Conservation (phyloP, 2,113 vertebrate species). For the Pycnonotus jocosus region DNA sequence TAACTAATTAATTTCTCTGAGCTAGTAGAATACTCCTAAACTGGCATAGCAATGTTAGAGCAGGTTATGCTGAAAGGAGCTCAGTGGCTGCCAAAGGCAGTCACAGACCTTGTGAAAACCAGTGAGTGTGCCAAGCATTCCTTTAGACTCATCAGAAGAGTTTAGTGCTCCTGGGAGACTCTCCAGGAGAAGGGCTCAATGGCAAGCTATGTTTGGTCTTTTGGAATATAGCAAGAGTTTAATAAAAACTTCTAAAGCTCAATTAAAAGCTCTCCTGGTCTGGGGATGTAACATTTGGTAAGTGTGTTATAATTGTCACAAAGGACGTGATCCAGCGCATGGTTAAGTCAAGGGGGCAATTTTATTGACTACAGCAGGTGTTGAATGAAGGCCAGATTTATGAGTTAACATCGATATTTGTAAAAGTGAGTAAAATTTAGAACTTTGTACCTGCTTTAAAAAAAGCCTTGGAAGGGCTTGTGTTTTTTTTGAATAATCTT, state of each 20-base stretch:
- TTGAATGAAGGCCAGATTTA: conserved; percentile 42
- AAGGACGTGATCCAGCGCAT: conserved; percentile 35
- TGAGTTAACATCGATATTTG: background rate
- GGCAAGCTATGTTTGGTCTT: conserved; percentile 7
- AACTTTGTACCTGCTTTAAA: background rate
- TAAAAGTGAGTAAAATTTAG: background rate
- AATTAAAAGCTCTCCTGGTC: conserved; percentile 24
- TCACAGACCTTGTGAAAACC: background rate
- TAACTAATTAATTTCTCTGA: background rate
- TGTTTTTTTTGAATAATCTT: background rate
- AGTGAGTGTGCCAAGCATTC: background rate
- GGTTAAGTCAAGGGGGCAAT: conserved; percentile 54
- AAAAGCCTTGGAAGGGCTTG: background rate
- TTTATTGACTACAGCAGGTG: conserved; percentile 17
- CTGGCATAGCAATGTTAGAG: background rate
- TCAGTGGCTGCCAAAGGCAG: conserved; percentile 16
- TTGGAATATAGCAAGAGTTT: conserved; percentile 17
- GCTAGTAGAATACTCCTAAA: background rate
- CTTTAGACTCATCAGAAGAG: conserved; percentile 14
- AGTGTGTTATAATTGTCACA: conserved; percentile 35
- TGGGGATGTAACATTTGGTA: conserved; percentile 44
- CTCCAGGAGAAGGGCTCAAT: background rate
- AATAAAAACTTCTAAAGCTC: conserved; percentile 39
- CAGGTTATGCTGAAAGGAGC: background rate
- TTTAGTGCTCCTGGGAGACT: conserved; percentile 24